Percentiles rank a stretch among this genome's conserved stretches.
phyloP scores from a whole-genome alignment of 92 coral and sea anemone species.

The Anthopleura xanthogrammica region DNA sequence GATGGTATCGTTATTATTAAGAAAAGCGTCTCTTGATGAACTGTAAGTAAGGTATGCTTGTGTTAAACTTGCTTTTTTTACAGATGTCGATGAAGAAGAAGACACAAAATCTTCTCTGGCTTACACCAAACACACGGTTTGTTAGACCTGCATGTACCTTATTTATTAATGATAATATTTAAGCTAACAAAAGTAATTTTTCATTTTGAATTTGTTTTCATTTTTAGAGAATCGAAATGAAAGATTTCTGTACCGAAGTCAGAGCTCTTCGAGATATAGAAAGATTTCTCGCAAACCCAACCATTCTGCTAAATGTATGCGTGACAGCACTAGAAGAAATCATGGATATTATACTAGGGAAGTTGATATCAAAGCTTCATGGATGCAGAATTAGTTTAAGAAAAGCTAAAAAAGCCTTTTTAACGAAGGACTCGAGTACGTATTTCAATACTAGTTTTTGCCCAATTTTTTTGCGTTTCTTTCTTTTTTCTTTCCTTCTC shows the following conservation, averaged over 20 bases:
- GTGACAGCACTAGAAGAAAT: conserved; percentile 66
- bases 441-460: not conserved
- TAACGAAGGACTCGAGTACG: conserved; percentile 70
- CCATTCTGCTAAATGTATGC: conserved; percentile 56
- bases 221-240: conserved; percentile 61
- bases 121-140: conserved; percentile 26
- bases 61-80: not conserved
- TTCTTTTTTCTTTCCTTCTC: not conserved
- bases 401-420: conserved; percentile 69
- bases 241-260: conserved; percentile 68
- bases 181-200: not conserved
- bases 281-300: conserved; percentile 66
- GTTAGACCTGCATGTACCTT: not conserved
- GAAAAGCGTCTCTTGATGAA: not conserved
- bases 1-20: too few species aligned
- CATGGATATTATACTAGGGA: conserved; percentile 59
- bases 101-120: conserved; percentile 1
- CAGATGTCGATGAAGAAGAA: not conserved
- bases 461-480: not conserved
- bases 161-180: not conserved
- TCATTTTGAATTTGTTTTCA: not conserved
- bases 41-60: not conserved
- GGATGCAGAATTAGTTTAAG: conserved; percentile 40
- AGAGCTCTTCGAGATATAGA: conserved; percentile 79
- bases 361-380: conserved; percentile 50